Percentiles rank a stretch among this genome's conserved stretches.
phyloP scores from a whole-genome alignment of 64 coral and sea anemone genomes.

The Actinia equina region DNA sequence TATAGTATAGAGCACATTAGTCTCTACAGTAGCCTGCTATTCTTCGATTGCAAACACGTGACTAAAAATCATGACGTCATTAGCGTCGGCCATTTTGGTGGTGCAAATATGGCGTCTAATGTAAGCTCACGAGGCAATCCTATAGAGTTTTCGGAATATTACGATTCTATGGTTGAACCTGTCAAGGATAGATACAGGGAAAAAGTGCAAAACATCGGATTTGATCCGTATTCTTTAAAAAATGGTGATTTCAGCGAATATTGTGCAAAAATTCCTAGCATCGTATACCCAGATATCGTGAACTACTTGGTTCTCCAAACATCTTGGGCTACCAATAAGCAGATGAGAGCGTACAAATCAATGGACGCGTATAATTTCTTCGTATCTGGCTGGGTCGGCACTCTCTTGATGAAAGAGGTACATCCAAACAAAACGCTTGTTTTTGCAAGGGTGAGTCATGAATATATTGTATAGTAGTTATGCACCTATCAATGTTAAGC shows the following conservation, averaged over 20 bases:
- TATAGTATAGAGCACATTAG: no score
- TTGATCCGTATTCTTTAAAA: constrained; percentile 26
- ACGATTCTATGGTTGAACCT: not conserved
- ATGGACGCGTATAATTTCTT: constrained; percentile 73
- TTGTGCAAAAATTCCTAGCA: constrained; percentile 32
- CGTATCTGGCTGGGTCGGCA: constrained; percentile 70
- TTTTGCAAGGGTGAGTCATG: no score
- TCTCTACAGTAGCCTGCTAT: no score
- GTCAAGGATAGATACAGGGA: not conserved
- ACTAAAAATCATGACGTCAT: no score
- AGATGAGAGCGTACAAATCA: constrained; percentile 74
- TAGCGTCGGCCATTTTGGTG: no score
- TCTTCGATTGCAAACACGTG: no score
- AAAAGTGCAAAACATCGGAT: not conserved
- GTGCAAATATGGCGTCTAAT: no score
- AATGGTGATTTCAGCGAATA: constrained; percentile 51
- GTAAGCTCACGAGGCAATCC: not conserved
- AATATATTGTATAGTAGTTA: no score
- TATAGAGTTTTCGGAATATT: not conserved
- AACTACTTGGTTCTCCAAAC: constrained; percentile 73
- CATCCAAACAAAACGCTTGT: no score
- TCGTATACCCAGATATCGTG: constrained; percentile 76
- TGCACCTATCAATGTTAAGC: no score
- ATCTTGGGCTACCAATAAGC: constrained; percentile 48
- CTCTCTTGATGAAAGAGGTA: constrained; percentile 36